phyloP scores from a whole-genome alignment of 1,140 invertebrate species.

The Aporrectodea caliginosa region DNA sequence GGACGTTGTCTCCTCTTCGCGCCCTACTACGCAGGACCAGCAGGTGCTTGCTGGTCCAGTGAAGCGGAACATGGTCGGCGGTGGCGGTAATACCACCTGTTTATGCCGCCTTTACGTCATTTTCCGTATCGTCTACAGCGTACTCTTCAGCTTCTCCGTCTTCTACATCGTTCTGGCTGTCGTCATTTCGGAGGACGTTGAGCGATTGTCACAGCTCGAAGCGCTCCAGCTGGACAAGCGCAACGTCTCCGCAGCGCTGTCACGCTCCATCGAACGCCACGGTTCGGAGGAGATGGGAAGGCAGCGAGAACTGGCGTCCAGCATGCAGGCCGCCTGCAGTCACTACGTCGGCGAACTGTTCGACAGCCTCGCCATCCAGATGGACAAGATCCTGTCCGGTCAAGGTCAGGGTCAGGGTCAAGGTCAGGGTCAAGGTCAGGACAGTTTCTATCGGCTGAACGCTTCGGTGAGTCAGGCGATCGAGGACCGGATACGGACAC shows the following conservation, averaged over 20 bases:
- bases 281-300: conserved; percentile 9
- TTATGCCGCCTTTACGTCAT: conserved; percentile 17
- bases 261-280: conserved; percentile 1
- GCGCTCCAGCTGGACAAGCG: conserved; percentile 19
- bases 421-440: not conserved
- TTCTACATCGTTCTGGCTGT: conserved; percentile 27
- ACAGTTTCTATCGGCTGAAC: not conserved
- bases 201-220: conserved; percentile 9
- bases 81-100: not conserved
- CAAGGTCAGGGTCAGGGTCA: not conserved
- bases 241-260: conserved; percentile 2
- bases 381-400: conserved; percentile 9
- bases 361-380: conserved; percentile 19
- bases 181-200: conserved; percentile 21
- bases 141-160: conserved; percentile 30
- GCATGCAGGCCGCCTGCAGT: conserved; percentile 31
- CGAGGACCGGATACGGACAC: not conserved
- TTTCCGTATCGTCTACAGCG: conserved; percentile 25
- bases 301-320: conserved; percentile 19
- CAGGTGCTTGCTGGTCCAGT: not conserved
- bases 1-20: not conserved
- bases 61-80: not conserved
- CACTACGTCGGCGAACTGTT: conserved; percentile 29
- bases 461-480: conserved; percentile 8
- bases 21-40: not conserved